Evolutionary conservation across 2,797 vertebrate species (phyloP).

Genomic region (Ceryle rudis): DNA sequence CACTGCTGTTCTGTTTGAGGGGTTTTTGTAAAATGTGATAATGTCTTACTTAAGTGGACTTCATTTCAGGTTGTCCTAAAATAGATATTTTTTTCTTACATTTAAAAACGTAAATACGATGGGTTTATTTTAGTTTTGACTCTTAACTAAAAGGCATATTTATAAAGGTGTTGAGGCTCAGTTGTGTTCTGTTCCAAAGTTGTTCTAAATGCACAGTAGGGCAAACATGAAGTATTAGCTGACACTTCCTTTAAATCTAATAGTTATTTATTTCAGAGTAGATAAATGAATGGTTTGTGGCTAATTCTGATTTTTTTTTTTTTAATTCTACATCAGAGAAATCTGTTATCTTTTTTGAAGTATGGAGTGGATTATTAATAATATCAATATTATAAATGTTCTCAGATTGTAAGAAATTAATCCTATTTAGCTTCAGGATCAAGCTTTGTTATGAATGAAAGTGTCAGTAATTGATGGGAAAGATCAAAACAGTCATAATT

Average conservation of each 20-base stretch:
- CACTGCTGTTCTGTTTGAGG: not conserved
- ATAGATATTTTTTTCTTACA: not conserved
- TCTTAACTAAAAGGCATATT: not conserved
- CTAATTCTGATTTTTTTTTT: not conserved
- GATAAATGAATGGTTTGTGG: not conserved
- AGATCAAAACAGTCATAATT: not conserved
- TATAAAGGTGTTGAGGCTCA: not conserved
- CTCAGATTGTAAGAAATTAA: not conserved
- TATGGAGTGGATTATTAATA: not conserved
- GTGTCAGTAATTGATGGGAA: not conserved
- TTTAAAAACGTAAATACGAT: not conserved
- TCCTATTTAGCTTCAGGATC: not conserved
- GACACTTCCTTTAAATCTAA: not conserved
- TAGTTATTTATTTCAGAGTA: not conserved
- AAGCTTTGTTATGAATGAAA: not conserved
- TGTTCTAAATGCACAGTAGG: not conserved
- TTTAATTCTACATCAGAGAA: not conserved
- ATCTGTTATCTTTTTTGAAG: not conserved
- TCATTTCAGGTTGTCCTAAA: not conserved
- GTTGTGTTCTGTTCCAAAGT: not conserved
- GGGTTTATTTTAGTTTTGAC: not conserved
- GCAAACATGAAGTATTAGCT: not conserved
- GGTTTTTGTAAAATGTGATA: not conserved
- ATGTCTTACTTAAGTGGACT: not conserved
- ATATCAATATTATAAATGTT: not conserved